phyloP scores from a whole-genome alignment of 2,113 vertebrate species.

The Xiphophorus couchianus region DNA sequence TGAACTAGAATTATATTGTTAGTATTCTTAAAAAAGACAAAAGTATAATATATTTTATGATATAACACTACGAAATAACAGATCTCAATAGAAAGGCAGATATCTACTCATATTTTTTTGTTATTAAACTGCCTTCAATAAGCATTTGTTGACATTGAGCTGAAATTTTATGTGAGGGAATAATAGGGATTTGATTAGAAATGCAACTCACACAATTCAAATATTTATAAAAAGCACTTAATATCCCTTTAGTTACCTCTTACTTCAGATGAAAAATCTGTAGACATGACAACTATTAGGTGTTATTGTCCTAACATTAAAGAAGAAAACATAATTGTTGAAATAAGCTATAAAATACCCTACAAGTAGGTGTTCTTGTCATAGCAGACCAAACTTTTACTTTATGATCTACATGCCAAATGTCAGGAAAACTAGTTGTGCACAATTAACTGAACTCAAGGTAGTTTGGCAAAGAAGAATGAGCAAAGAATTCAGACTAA shows the following conservation, averaged over 20 bases:
- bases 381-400: background rate
- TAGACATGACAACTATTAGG: background rate
- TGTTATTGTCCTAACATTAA: background rate
- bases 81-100: background rate
- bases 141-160: background rate
- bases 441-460: background rate
- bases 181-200: background rate
- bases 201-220: background rate
- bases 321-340: background rate
- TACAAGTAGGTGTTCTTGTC: background rate
- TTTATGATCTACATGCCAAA: background rate
- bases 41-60: background rate
- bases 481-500: no score
- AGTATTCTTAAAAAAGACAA: background rate
- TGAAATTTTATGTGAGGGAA: background rate
- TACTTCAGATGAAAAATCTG: no score
- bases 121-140: no score
- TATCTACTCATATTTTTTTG: background rate
- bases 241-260: background rate
- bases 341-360: background rate
- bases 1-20: background rate
- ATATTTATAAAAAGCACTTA: background rate
- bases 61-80: background rate
- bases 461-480: background rate
- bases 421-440: background rate